Conservation (phyloP, 1,140 invertebrate species). For the Helicoverpa zea region DNA sequence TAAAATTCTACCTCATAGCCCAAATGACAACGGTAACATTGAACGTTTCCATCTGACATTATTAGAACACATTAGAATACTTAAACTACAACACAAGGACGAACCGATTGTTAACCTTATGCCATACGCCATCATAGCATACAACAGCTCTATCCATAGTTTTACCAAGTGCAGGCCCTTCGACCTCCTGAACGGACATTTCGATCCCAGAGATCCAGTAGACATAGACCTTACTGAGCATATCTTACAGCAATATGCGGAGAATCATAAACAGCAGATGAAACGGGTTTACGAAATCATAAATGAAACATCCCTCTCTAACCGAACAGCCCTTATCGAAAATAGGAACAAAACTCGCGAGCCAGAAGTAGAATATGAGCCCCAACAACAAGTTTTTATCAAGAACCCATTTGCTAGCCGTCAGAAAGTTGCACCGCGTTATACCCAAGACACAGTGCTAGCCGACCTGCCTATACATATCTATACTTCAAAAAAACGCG, state of each 20-base stretch:
- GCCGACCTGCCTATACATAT: slow-evolving; percentile 44
- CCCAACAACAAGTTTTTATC: slow-evolving; percentile 35
- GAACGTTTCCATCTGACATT: no score
- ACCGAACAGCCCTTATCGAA: slow-evolving; percentile 16
- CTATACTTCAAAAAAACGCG: slow-evolving; percentile 50
- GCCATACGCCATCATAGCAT: no score
- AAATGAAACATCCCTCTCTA: slow-evolving; percentile 19
- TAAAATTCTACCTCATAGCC: no score
- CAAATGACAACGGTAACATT: no score
- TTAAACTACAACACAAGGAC: no score
- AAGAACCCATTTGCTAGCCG: slow-evolving; percentile 37
- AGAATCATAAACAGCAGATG: slow-evolving; percentile 31
- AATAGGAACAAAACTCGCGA: slow-evolving; percentile 40
- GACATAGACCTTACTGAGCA: slow-evolving; percentile 33
- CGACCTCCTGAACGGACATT: slow-evolving; percentile 34
- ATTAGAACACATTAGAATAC: no score
- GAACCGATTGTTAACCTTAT: no score
- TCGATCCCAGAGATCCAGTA: slow-evolving; percentile 40
- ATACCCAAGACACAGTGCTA: slow-evolving; percentile 35
- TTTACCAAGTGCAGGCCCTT: slow-evolving; percentile 40
- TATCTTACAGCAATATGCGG: slow-evolving; percentile 41
- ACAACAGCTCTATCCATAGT: no score
- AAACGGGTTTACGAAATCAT: slow-evolving; percentile 33
- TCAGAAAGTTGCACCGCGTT: slow-evolving; percentile 32
- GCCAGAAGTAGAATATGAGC: slow-evolving; percentile 36